phyloP scores from a whole-genome alignment of 2,888 invertebrate species.

The Dynastes hyllus region DNA sequence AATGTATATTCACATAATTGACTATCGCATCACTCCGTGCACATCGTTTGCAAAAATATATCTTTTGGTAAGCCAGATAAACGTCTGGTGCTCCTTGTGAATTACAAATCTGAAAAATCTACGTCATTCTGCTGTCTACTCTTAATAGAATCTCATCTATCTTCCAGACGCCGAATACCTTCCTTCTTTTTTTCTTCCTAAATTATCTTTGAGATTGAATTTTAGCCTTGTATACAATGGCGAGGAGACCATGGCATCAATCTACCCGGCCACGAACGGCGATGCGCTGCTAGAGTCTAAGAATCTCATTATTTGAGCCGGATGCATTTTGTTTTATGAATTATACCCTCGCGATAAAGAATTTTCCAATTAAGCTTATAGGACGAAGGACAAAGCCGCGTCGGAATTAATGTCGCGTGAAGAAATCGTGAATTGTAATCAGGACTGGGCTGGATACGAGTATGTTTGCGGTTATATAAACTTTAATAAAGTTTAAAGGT shows the following conservation, averaged over 20 bases:
- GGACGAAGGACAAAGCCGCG: conserved; percentile 26
- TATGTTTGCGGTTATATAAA: neutral
- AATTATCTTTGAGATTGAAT: conserved; percentile 33
- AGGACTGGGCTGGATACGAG: neutral
- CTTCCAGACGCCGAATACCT: neutral
- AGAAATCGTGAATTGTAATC: conserved; percentile 43
- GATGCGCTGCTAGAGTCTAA: neutral
- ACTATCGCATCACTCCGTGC: too few species aligned
- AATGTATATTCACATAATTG: too few species aligned
- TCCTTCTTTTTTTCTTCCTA: neutral
- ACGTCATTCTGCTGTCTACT: neutral
- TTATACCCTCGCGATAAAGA: conserved; percentile 32
- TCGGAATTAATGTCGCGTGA: conserved; percentile 39
- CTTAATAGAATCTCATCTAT: conserved; percentile 31
- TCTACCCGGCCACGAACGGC: neutral
- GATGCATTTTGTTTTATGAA: conserved; percentile 38
- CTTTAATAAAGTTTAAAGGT: conserved; percentile 38
- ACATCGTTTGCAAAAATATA: too few species aligned
- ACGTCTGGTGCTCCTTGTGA: neutral
- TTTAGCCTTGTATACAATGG: conserved; percentile 6
- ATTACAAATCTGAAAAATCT: conserved; percentile 3
- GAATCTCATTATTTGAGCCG: conserved; percentile 13
- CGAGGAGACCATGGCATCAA: neutral
- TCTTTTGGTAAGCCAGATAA: neutral
- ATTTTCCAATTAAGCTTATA: conserved; percentile 41